These are phyloP conservation scores for Poecilia velifera DNA, from an alignment of 2,797 vertebrate genomes.

Conservation along the genomic window DNA sequence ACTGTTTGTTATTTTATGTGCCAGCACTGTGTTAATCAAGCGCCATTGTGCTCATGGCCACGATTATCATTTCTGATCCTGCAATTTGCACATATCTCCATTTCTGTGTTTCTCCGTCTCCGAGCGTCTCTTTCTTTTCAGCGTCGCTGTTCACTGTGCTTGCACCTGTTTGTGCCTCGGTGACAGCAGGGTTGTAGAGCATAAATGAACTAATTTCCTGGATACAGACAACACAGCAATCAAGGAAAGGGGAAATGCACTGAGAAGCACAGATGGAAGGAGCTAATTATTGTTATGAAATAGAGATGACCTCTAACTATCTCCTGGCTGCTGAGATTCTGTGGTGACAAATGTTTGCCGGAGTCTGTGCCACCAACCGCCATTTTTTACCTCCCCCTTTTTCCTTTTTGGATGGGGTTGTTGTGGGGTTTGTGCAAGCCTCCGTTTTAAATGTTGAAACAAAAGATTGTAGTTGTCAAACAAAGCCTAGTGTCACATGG, in stretches of 20 bases:
- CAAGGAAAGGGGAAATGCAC: slow-evolving; percentile 78
- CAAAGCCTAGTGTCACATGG: slow-evolving; percentile 70
- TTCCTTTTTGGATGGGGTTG: slow-evolving; percentile 41
- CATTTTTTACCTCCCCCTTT: slow-evolving; percentile 6
- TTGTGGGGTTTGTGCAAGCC: slow-evolving; percentile 51
- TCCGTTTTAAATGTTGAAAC: slow-evolving; percentile 63
- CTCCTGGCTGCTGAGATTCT: slow-evolving; percentile 70
- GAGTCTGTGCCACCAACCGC: slow-evolving; percentile 22
- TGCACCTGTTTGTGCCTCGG: slow-evolving; percentile 80
- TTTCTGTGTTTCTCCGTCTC: slow-evolving; percentile 40
- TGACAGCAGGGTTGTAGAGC: slow-evolving; percentile 73
- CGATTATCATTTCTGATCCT: slow-evolving; percentile 28
- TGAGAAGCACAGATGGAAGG: slow-evolving; percentile 80
- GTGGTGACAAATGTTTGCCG: slow-evolving; percentile 40
- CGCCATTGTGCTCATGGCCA: slow-evolving; percentile 30
- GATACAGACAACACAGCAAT: slow-evolving; percentile 81
- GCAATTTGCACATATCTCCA: slow-evolving; percentile 42
- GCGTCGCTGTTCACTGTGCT: slow-evolving; percentile 57
- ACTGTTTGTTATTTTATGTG: slow-evolving; percentile 24
- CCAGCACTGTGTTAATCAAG: slow-evolving; percentile 48
- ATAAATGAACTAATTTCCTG: slow-evolving; percentile 85
- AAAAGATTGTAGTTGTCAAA: slow-evolving; percentile 79
- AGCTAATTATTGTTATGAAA: slow-evolving; percentile 88
- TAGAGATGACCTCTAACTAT: slow-evolving; percentile 86
- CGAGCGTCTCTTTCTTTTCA: slow-evolving; percentile 34